Evolutionary conservation across 2,113 vertebrate genomes (phyloP).

Genomic region (Cebus imitator): DNA sequence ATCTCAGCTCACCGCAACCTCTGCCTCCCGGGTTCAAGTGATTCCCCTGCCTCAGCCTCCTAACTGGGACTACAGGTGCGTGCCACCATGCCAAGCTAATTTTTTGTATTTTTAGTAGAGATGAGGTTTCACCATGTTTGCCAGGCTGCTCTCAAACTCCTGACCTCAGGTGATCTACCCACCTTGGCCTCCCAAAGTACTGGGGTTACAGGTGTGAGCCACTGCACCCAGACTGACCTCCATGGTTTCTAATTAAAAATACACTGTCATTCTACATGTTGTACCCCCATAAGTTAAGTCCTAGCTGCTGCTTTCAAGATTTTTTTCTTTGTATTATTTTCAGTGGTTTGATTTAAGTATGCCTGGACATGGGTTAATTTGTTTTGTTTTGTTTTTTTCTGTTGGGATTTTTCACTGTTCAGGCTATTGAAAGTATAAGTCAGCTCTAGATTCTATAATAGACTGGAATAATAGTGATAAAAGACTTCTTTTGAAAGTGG

Average conservation of each 20-base stretch:
- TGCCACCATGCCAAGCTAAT: too few species aligned
- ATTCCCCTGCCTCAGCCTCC: too few species aligned
- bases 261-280: background rate
- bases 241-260: conserved; percentile 24
- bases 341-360: conserved; percentile 11
- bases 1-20: too few species aligned
- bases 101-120: too few species aligned
- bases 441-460: conserved; percentile 15
- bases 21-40: too few species aligned
- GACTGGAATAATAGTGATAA: conserved; percentile 34
- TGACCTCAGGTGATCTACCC: too few species aligned
- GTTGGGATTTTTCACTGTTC: conserved; percentile 24
- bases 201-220: too few species aligned
- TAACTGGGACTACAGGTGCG: too few species aligned
- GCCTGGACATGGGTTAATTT: background rate
- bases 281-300: background rate
- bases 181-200: too few species aligned
- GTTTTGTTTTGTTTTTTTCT: conserved; percentile 27
- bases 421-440: background rate
- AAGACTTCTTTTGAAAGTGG: conserved; percentile 30
- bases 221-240: background rate
- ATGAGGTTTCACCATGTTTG: too few species aligned
- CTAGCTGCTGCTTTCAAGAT: conserved; percentile 12
- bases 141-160: too few species aligned
- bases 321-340: conserved; percentile 31